phyloP scores from a whole-genome alignment of 1,140 invertebrate species.

The Sarcophaga peregrina region DNA sequence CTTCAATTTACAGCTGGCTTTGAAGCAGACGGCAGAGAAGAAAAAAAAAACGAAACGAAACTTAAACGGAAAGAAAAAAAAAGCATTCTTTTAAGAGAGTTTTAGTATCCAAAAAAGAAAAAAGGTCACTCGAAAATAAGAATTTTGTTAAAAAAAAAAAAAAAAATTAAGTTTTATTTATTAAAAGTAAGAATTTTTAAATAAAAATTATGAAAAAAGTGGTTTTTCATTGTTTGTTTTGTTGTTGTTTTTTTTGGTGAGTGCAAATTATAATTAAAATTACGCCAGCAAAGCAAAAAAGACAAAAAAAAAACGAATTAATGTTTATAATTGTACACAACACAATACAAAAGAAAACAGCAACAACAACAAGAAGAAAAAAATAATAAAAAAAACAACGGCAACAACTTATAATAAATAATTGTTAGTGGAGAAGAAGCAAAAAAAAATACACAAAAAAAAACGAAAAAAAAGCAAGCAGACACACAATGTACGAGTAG shows the following conservation, averaged over 20 bases:
- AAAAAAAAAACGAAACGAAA: no score
- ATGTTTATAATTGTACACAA: neutral
- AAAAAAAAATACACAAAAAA: conserved; percentile 18
- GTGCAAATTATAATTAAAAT: neutral
- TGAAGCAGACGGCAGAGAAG: neutral
- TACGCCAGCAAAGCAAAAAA: conserved; percentile 7
- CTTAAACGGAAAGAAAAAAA: no score
- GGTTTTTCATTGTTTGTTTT: no score
- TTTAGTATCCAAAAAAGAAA: no score
- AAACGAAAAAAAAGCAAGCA: conserved; percentile 5
- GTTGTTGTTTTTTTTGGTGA: no score
- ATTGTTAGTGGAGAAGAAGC: neutral
- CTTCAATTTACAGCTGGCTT: neutral
- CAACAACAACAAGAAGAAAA: neutral
- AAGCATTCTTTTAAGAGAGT: no score
- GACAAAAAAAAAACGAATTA: neutral
- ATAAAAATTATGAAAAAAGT: no score
- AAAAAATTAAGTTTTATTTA: no score
- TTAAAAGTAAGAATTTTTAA: no score
- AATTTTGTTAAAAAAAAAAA: no score
- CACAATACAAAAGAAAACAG: neutral
- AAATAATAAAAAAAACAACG: neutral
- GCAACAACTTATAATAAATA: neutral
- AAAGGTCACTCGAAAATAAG: no score
- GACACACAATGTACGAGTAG: neutral